phyloP scores from a whole-genome alignment of 1,140 invertebrate species.

The Rhizoglyphus robini region DNA sequence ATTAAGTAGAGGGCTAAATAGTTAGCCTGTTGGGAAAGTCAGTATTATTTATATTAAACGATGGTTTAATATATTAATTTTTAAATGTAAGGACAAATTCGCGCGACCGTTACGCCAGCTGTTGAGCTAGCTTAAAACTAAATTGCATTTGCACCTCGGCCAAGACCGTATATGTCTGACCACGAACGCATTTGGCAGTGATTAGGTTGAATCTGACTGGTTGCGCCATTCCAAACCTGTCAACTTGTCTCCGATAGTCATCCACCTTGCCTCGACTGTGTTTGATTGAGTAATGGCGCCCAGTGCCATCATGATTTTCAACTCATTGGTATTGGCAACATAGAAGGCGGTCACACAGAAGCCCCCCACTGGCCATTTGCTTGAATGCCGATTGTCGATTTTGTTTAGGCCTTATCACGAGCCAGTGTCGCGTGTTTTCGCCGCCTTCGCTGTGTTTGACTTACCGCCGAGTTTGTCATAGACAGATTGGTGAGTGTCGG shows the following conservation, averaged over 20 bases:
- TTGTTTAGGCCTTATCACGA: conserved; percentile 54
- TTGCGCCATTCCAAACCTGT: conserved; percentile 86
- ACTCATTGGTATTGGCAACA: conserved; percentile 83
- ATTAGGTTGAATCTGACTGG: conserved; percentile 90
- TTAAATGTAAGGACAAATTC: too few species aligned
- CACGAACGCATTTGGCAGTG: too few species aligned
- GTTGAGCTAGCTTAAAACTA: too few species aligned
- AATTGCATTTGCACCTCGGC: conserved; percentile 84
- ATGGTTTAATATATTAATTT: too few species aligned
- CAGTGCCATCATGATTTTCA: conserved; percentile 98
- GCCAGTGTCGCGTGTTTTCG: conserved; percentile 65
- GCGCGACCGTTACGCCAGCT: too few species aligned
- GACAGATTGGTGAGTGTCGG: conserved; percentile 90
- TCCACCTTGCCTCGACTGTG: conserved; percentile 87
- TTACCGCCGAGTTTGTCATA: conserved; percentile 78
- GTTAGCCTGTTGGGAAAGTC: too few species aligned
- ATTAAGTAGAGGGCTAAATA: too few species aligned
- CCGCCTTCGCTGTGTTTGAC: conserved; percentile 94
- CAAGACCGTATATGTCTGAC: conserved; percentile 97
- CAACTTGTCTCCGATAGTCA: conserved; percentile 80
- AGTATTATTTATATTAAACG: too few species aligned
- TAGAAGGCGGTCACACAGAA: conserved; percentile 97
- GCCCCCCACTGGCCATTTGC: conserved; percentile 82
- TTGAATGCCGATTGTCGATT: conserved; percentile 54
- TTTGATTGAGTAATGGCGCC: too few species aligned